Percentiles rank a stretch among this genome's conserved stretches.
Conservation (phyloP, 2,888 invertebrate species). For the Pseudanteris insignis region DNA sequence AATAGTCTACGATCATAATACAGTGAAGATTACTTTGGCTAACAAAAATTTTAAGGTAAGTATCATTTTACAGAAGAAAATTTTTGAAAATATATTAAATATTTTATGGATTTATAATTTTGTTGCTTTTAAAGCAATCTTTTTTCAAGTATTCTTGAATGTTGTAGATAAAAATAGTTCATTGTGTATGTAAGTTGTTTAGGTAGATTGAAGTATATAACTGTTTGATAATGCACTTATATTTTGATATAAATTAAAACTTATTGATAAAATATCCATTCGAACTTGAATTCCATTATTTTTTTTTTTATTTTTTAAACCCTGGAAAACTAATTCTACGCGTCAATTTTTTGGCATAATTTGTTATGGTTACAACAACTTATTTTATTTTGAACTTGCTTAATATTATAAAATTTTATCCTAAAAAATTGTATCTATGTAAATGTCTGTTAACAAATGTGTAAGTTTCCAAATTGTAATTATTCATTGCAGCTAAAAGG, state of each 20-base stretch:
- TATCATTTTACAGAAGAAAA: constrained; percentile 26
- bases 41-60: constrained; percentile 24
- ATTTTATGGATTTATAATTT: background rate
- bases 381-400: background rate
- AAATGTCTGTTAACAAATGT: no score
- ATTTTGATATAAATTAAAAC: constrained; percentile 32
- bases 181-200: constrained; percentile 7
- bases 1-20: constrained; percentile 2
- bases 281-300: no score
- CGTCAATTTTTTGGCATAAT: constrained; percentile 11
- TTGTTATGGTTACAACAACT: constrained; percentile 28
- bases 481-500: no score
- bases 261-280: background rate
- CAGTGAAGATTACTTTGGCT: constrained; percentile 18
- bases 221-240: constrained; percentile 6
- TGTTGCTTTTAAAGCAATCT: background rate
- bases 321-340: constrained; percentile 24
- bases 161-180: constrained; percentile 18
- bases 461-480: no score
- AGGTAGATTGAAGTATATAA: constrained; percentile 2
- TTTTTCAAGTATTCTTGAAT: constrained; percentile 14
- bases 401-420: background rate
- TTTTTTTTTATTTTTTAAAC: constrained; percentile 2
- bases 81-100: constrained; percentile 11
- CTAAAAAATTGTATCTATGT: no score